These are phyloP conservation scores for Scolopax bukidnonensis DNA, from an alignment of 2,797 vertebrate genomes.

Conservation along the genomic window DNA sequence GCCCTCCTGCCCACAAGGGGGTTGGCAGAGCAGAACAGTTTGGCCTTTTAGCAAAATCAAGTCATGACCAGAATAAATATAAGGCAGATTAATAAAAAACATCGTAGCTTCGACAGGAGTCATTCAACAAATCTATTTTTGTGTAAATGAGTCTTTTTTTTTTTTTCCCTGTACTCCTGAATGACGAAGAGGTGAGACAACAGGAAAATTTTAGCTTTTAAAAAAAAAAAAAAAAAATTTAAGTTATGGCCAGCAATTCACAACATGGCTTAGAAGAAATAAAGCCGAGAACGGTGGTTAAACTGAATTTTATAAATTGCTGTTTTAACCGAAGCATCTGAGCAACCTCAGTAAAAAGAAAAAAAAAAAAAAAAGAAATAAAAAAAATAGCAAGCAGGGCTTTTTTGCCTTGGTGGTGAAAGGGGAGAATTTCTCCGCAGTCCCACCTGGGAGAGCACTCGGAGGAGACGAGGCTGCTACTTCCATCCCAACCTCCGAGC, in stretches of 20 bases:
- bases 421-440: background rate
- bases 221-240: background rate
- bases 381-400: background rate
- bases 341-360: rapidly evolving
- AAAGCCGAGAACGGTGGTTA: background rate
- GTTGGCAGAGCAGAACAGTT: background rate
- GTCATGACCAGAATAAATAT: background rate
- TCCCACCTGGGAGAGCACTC: background rate
- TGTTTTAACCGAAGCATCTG: rapidly evolving
- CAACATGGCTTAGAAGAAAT: background rate
- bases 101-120: background rate
- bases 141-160: background rate
- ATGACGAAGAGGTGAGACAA: background rate
- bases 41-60: background rate
- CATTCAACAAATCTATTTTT: background rate
- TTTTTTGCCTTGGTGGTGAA: rapidly evolving
- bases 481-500: rapidly evolving
- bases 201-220: background rate
- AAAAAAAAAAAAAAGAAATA: too few species aligned
- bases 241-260: background rate
- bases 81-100: background rate
- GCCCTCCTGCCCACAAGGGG: background rate
- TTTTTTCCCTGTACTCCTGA: background rate
- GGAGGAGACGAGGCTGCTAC: background rate
- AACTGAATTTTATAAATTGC: background rate